Conservation (phyloP, 2,113 vertebrate genomes). For the Paradoxurus hermaphroditus region DNA sequence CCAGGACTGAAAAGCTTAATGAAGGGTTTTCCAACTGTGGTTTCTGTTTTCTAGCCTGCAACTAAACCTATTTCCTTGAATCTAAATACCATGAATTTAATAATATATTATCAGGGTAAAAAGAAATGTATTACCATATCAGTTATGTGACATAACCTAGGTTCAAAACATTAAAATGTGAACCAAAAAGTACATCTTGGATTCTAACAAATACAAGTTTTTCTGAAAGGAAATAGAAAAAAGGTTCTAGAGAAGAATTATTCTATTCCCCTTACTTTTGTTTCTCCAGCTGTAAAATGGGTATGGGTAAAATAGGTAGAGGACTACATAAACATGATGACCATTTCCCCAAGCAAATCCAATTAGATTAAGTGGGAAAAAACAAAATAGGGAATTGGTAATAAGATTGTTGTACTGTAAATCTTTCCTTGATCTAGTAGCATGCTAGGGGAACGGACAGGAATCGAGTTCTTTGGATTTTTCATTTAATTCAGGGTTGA, state of each 20-base stretch:
- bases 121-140: neutral
- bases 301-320: neutral
- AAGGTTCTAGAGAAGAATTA: neutral
- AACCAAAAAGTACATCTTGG: neutral
- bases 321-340: neutral
- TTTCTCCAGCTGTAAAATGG: neutral
- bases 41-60: neutral
- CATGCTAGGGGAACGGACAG: neutral
- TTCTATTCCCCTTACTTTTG: neutral
- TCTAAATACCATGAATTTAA: neutral
- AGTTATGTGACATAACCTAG: neutral
- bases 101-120: neutral
- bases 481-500: neutral
- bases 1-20: neutral
- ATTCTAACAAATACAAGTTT: neutral
- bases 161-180: neutral
- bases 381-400: neutral
- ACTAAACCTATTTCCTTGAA: neutral
- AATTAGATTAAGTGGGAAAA: neutral
- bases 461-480: neutral
- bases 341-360: neutral
- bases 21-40: neutral
- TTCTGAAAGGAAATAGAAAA: neutral
- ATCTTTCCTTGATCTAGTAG: neutral
- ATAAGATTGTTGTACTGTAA: neutral